A percentile compares a stretch with the other conserved stretches of the same genome.
These are phyloP conservation scores for Microhierax caerulescens DNA, from an alignment of 2,797 vertebrate genomes.

Conservation along the genomic window DNA sequence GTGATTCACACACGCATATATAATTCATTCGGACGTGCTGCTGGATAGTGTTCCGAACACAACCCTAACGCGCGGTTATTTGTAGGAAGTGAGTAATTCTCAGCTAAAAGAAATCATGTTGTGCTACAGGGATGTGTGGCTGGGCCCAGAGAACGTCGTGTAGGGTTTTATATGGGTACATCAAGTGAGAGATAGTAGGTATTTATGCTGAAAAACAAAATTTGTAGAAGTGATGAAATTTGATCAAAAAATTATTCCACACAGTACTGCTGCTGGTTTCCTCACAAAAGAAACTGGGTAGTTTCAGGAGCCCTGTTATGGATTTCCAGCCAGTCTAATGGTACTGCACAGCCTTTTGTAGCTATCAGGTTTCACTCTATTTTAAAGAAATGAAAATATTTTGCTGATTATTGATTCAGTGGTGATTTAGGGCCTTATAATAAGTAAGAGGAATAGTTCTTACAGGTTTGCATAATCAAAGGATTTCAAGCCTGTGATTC, in stretches of 20 bases:
- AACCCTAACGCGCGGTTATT: background rate
- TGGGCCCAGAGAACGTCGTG: background rate
- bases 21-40: background rate
- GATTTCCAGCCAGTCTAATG: background rate
- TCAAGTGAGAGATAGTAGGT: background rate
- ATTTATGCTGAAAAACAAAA: background rate
- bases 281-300: background rate
- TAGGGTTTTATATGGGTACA: background rate
- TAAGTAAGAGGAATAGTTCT: background rate
- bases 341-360: background rate
- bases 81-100: background rate
- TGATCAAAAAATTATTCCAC: background rate
- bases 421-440: background rate
- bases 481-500: background rate
- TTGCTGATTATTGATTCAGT: background rate
- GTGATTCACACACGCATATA: accelerated
- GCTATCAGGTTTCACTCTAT: background rate
- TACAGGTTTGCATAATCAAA: background rate
- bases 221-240: background rate
- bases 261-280: background rate
- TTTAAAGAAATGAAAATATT: background rate
- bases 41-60: background rate
- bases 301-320: background rate
- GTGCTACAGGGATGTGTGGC: background rate
- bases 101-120: background rate